Base-by-base conservation (phyloP, 1,140 invertebrate genomes). In the Sminthurides bifidus region DNA sequence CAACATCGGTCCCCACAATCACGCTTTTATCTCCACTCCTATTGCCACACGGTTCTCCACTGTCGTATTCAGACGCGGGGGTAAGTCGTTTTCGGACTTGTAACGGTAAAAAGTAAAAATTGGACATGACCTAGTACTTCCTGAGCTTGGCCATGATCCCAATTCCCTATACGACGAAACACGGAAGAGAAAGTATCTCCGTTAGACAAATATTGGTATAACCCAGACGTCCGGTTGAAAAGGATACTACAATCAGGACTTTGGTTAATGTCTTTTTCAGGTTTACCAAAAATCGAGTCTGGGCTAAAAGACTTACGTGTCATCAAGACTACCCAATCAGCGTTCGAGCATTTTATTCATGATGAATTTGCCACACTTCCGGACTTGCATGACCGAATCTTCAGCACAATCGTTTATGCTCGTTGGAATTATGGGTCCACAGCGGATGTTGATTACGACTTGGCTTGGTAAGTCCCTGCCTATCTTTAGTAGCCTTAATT, bases 261-360 rank as follows among this genome's bases (percentile, higher is more conserved):
- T 35, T 23, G 24, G n/a, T 29, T 37, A 26, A 38, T 52, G 8
- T 52, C 17, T 21, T 52, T 21, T 61, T n/a, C 65, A 79, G 77
- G 75, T 65, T 71, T 72, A 2, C 77, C 78, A 26, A 71, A 69
- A 31, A 76, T 84, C 24, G 77, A 76, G 48, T 78, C 78, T 24
- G 80, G 81, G 21, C 69, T 86, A 35, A 79, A 76, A 44, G 77
- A 77, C n/a, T 69, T 85, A 23, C 72, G 80, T 21, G 78, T 85
- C 0, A 67, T 85, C 50, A 85, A 85, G 70, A 84, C 83, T 0
- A 85, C 84, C 0, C 80, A 85, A 65, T 85, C 83, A 1, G 77
- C 82, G 5, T 87, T 87, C 67, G 79, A 78, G 2, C 80, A 85
- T 68, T 86, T 86, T 64, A 76, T 83, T 23, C 77, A 80, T 67